A percentile compares a stretch with the other conserved stretches of the same genome.
These are phyloP conservation scores for Drosophila kurseongensis DNA, from an alignment of 1,140 invertebrate species.

Conservation along the genomic window DNA sequence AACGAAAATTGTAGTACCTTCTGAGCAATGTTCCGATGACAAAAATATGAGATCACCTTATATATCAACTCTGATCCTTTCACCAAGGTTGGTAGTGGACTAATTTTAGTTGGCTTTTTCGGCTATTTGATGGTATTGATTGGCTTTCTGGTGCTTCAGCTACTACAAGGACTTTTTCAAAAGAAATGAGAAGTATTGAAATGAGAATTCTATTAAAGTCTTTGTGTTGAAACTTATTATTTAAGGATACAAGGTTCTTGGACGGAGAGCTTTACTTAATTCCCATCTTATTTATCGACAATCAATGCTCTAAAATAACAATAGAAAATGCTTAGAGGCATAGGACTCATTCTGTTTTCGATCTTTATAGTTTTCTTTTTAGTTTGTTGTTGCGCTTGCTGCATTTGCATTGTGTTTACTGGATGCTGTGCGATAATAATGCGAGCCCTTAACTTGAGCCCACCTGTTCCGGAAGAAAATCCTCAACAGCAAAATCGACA, in stretches of 20 bases:
- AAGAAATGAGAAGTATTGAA: too few relatives aligned
- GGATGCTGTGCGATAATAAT: background rate
- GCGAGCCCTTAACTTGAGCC: background rate
- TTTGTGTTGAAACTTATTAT: too few relatives aligned
- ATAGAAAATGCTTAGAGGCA: background rate
- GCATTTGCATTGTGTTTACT: background rate
- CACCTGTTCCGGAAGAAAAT: too few relatives aligned
- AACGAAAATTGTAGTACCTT: too few relatives aligned
- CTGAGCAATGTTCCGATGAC: too few relatives aligned
- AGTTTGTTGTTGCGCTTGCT: background rate
- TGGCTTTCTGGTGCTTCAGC: constrained; percentile 21
- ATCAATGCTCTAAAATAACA: too few relatives aligned
- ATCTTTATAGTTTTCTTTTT: background rate
- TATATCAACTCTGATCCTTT: background rate
- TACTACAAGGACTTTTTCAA: background rate
- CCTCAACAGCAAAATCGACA: background rate
- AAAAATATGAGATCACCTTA: too few relatives aligned
- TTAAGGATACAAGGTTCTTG: too few relatives aligned
- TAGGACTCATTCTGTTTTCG: constrained; percentile 1
- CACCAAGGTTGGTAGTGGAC: background rate
- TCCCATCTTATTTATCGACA: too few relatives aligned
- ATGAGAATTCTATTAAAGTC: too few relatives aligned
- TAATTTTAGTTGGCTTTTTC: background rate
- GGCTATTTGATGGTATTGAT: background rate
- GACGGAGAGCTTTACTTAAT: too few relatives aligned